A percentile compares a stretch with the other conserved stretches of the same genome.
Evolutionary conservation across 2,113 vertebrate species (phyloP).

Genomic region (Engystomops pustulosus): DNA sequence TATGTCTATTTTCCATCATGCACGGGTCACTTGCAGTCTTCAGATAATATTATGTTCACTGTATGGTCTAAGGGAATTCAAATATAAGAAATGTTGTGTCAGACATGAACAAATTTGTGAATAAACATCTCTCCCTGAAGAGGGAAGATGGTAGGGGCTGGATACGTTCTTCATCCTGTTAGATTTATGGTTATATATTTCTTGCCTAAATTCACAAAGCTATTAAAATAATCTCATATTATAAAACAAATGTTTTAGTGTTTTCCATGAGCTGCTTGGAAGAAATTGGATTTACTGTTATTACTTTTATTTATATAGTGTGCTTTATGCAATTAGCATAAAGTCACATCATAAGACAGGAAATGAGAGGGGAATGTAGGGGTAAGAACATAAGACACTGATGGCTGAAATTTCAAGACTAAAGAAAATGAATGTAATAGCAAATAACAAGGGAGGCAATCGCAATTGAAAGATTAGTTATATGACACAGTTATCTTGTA

Average conservation of each 20-base stretch:
- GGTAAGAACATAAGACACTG: slow-evolving; percentile 46
- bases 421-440: slow-evolving; percentile 50
- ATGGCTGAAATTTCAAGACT: slow-evolving; percentile 45
- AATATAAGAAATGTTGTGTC: slow-evolving; percentile 38
- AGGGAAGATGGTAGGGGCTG: slow-evolving; percentile 23
- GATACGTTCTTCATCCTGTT: slow-evolving; percentile 37
- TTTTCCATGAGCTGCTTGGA: slow-evolving; percentile 55
- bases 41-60: slow-evolving; percentile 20
- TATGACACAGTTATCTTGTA: slow-evolving; percentile 36
- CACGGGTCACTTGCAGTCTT: slow-evolving; percentile 23
- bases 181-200: slow-evolving; percentile 57
- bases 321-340: slow-evolving; percentile 57
- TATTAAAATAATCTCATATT: slow-evolving; percentile 57
- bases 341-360: slow-evolving; percentile 50
- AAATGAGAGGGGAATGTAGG: slow-evolving; percentile 50
- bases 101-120: slow-evolving; percentile 42
- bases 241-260: slow-evolving; percentile 56
- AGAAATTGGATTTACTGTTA: slow-evolving; percentile 57
- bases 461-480: slow-evolving; percentile 37
- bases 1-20: background rate
- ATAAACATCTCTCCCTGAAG: slow-evolving; percentile 44
- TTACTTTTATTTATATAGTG: slow-evolving; percentile 58
- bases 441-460: slow-evolving; percentile 25
- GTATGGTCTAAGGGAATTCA: slow-evolving; percentile 19
- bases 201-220: slow-evolving; percentile 56